Conservation (phyloP, 2,888 invertebrate species). For the Meiosimyza decipiens region DNA sequence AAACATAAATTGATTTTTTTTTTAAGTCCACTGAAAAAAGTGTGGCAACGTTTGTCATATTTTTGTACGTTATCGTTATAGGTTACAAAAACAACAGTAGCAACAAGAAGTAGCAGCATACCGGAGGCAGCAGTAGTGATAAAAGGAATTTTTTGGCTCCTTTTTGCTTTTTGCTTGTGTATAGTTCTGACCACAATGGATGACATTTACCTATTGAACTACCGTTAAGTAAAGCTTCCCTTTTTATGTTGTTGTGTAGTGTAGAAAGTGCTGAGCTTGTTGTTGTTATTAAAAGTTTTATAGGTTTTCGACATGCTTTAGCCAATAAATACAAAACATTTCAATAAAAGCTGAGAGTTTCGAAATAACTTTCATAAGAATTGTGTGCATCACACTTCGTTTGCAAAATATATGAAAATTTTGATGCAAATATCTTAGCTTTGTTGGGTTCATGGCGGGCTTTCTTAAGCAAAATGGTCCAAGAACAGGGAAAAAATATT, state of each 20-base stretch:
- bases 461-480: too few species aligned
- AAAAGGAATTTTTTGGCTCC: background rate
- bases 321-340: too few species aligned
- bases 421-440: too few species aligned
- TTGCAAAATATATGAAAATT: too few species aligned
- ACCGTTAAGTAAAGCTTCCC: constrained; percentile 13
- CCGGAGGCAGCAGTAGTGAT: background rate
- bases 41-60: constrained; percentile 24
- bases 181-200: constrained; percentile 1
- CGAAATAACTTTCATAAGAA: too few species aligned
- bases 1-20: background rate
- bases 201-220: constrained; percentile 20
- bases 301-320: too few species aligned
- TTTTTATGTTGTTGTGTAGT: background rate
- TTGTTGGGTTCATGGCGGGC: too few species aligned
- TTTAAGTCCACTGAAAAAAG: background rate
- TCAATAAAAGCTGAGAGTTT: too few species aligned
- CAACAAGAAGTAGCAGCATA: background rate
- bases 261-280: too few species aligned
- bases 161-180: background rate
- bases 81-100: constrained; percentile 11
- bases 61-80: constrained; percentile 9
- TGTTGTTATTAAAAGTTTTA: too few species aligned
- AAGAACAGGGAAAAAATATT: too few species aligned
- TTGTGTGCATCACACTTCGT: too few species aligned